Evolutionary conservation across 2,888 invertebrate genomes (phyloP).

Genomic region (Drosophila infuscata): DNA sequence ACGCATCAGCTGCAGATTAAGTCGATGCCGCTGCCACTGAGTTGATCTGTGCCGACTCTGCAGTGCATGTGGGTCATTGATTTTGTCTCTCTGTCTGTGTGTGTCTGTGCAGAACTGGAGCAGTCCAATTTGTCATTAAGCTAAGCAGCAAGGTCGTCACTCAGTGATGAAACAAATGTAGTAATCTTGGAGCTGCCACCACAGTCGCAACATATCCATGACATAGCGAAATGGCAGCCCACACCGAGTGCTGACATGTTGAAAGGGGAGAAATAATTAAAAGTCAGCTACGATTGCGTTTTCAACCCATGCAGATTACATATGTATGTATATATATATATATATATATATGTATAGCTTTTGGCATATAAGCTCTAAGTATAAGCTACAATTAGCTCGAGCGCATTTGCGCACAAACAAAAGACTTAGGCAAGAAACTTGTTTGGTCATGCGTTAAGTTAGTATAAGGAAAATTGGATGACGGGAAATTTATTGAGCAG

Average conservation of each 20-base stretch:
- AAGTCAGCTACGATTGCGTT: conserved; percentile 49
- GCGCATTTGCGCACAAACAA: conserved; percentile 42
- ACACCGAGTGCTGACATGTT: conserved; percentile 21
- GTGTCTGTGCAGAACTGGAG: conserved; percentile 61
- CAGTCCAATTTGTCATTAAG: conserved; percentile 38
- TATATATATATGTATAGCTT: background rate
- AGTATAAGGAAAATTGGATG: conserved; percentile 1
- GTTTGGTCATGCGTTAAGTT: conserved; percentile 47
- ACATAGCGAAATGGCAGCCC: conserved; percentile 15
- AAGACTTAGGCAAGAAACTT: conserved; percentile 74
- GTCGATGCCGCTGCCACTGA: conserved; percentile 27
- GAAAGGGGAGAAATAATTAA: conserved; percentile 56
- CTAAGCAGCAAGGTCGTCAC: conserved; percentile 62
- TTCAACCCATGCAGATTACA: conserved; percentile 40
- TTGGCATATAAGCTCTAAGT: background rate
- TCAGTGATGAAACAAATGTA: conserved; percentile 25
- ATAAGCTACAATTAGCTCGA: conserved; percentile 27
- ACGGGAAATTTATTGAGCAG: conserved; percentile 10
- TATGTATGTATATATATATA: background rate
- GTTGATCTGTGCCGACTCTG: conserved; percentile 43
- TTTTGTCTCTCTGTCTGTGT: conserved; percentile 1
- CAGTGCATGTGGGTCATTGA: conserved; percentile 65
- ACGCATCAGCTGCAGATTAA: conserved; percentile 58
- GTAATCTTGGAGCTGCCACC: conserved; percentile 25
- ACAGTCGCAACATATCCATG: conserved; percentile 13